A percentile compares a stretch with the other conserved stretches of the same genome.
Evolutionary conservation across 1,140 invertebrate genomes (phyloP).

Genomic region (Rhagoletis pomonella): DNA sequence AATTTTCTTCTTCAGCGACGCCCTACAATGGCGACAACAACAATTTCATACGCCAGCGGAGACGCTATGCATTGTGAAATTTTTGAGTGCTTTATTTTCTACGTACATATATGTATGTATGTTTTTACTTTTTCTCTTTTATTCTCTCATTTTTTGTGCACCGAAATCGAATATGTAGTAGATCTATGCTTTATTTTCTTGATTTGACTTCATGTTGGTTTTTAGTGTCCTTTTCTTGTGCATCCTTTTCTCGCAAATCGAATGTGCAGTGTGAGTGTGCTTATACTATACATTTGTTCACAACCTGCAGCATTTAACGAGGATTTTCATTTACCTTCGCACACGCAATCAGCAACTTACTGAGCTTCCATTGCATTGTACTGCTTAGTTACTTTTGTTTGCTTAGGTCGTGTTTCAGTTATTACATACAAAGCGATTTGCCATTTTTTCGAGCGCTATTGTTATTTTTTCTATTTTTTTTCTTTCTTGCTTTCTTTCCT

Average conservation of each 20-base stretch:
- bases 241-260: not conserved
- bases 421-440: not conserved
- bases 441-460: not conserved
- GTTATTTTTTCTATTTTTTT: not conserved
- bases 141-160: not conserved
- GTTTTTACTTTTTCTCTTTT: not conserved
- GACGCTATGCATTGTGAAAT: not conserved
- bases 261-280: not conserved
- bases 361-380: not conserved
- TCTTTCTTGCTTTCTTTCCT: too few relatives aligned
- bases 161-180: not conserved
- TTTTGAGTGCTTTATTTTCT: not conserved
- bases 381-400: not conserved
- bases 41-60: conserved; percentile 7
- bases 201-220: not conserved
- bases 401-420: not conserved
- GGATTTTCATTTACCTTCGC: not conserved
- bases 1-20: conserved; percentile 26
- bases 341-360: not conserved
- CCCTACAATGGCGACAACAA: conserved; percentile 7
- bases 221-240: not conserved
- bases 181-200: not conserved
- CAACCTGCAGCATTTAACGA: not conserved
- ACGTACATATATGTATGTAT: not conserved
- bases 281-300: not conserved